Percentiles rank a stretch among this genome's conserved stretches.
phyloP scores from a whole-genome alignment of 2,888 invertebrate genomes.

The Timema podura region DNA sequence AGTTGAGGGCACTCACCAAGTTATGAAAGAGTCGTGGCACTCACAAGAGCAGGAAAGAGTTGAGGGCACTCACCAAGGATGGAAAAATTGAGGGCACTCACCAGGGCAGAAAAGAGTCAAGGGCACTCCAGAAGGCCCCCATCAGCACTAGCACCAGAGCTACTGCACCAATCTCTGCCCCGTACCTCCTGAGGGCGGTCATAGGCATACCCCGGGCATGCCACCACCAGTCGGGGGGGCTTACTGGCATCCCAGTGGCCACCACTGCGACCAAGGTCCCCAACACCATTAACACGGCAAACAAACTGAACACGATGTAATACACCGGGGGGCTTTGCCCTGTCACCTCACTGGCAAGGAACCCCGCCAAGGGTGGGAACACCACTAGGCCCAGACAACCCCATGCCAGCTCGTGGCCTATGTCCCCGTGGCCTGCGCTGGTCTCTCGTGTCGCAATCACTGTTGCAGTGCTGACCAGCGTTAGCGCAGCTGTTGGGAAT shows the following conservation, averaged over 20 bases:
- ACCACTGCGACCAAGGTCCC: constrained; percentile 58
- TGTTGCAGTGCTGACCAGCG: constrained; percentile 67
- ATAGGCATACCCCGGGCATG: constrained; percentile 50
- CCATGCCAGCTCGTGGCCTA: constrained; percentile 71
- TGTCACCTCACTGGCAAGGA: constrained; percentile 24
- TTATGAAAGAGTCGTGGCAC: constrained; percentile 33
- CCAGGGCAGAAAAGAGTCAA: constrained; percentile 74
- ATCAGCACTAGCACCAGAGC: constrained; percentile 64
- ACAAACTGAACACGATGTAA: constrained; percentile 53
- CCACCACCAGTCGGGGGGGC: constrained; percentile 84
- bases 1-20: too few species aligned
- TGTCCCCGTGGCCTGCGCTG: constrained; percentile 72
- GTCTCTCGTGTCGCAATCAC: constrained; percentile 81
- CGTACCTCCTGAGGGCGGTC: constrained; percentile 35
- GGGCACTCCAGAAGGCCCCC: constrained; percentile 75
- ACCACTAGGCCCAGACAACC: constrained; percentile 70
- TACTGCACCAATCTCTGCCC: constrained; percentile 67
- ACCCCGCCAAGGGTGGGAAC: constrained; percentile 58
- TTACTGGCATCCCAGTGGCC: constrained; percentile 46
- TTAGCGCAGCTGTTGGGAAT: constrained; percentile 67
- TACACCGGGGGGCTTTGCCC: constrained; percentile 42
- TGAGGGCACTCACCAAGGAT: constrained; percentile 59
- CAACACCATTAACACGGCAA: constrained; percentile 55
- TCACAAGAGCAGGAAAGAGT: constrained; percentile 70
- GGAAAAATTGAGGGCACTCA: constrained; percentile 42